Evolutionary conservation across 2,888 invertebrate species (phyloP).

Genomic region (Macrosiphum euphorbiae): DNA sequence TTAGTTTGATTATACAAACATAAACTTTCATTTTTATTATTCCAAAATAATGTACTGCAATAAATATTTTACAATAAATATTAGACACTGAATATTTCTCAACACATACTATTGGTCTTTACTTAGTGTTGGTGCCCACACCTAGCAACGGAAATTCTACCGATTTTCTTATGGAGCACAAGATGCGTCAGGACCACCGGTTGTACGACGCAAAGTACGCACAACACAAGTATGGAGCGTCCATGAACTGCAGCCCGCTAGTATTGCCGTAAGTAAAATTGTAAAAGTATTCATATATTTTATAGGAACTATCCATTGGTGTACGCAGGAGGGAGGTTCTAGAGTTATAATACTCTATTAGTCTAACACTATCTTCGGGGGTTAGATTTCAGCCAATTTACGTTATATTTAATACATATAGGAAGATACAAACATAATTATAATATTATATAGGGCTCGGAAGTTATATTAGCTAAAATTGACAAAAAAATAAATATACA

Average conservation of each 20-base stretch:
- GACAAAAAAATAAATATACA: too few species aligned
- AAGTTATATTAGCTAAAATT: too few species aligned
- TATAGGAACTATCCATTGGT: background rate
- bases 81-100: background rate
- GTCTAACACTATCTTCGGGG: background rate
- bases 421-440: background rate
- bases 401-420: background rate
- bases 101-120: background rate
- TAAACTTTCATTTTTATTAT: background rate
- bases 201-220: conserved; percentile 86
- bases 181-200: conserved; percentile 82
- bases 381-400: background rate
- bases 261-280: conserved; percentile 75
- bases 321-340: background rate
- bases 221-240: conserved; percentile 73
- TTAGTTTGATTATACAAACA: background rate
- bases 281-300: background rate
- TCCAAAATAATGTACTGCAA: background rate
- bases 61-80: background rate
- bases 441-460: too few species aligned
- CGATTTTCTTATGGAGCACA: conserved; percentile 74
- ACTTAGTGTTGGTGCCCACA: conserved; percentile 81
- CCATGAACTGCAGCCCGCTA: conserved; percentile 72
- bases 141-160: conserved; percentile 73
- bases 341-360: background rate